These are phyloP conservation scores for Rhinella marina DNA, from an alignment of 2,797 vertebrate species.

Conservation along the genomic window DNA sequence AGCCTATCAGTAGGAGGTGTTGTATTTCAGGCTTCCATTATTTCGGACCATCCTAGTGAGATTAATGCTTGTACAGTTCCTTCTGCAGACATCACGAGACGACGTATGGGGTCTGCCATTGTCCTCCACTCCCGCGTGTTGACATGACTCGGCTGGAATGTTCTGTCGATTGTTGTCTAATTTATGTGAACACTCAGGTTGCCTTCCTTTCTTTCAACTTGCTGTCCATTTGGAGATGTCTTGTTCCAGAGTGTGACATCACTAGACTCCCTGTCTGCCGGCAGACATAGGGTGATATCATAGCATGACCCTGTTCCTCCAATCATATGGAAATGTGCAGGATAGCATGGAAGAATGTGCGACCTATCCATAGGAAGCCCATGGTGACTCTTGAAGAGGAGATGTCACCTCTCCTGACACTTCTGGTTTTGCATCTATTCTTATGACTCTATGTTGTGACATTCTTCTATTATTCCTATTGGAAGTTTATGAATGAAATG, in stretches of 20 bases:
- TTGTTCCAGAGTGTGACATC: slow-evolving; percentile 52
- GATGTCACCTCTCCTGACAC: too few species aligned
- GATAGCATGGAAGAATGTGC: background rate
- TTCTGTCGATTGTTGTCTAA: slow-evolving; percentile 48
- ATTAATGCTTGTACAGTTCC: slow-evolving; percentile 53
- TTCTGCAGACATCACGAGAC: slow-evolving; percentile 50
- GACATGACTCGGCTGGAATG: slow-evolving; percentile 49
- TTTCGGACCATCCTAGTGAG: slow-evolving; percentile 56
- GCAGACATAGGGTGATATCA: slow-evolving; percentile 35
- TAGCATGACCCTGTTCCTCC: background rate
- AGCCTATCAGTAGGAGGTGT: slow-evolving; percentile 50
- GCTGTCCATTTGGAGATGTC: slow-evolving; percentile 32
- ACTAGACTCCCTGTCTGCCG: slow-evolving; percentile 41
- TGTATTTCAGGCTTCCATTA: slow-evolving; percentile 40
- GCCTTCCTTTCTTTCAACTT: slow-evolving; percentile 41
- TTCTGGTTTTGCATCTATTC: too few species aligned
- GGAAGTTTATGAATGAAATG: too few species aligned
- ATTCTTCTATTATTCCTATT: too few species aligned
- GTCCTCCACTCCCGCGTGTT: slow-evolving; percentile 36
- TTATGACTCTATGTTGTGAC: too few species aligned
- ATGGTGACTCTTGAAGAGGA: background rate
- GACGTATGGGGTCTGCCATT: slow-evolving; percentile 26
- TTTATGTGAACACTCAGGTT: slow-evolving; percentile 48
- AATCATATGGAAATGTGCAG: background rate
- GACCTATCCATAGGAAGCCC: background rate